phyloP scores from a whole-genome alignment of 53 echinoderm and acorn worm species.

The Antedon mediterranea region DNA sequence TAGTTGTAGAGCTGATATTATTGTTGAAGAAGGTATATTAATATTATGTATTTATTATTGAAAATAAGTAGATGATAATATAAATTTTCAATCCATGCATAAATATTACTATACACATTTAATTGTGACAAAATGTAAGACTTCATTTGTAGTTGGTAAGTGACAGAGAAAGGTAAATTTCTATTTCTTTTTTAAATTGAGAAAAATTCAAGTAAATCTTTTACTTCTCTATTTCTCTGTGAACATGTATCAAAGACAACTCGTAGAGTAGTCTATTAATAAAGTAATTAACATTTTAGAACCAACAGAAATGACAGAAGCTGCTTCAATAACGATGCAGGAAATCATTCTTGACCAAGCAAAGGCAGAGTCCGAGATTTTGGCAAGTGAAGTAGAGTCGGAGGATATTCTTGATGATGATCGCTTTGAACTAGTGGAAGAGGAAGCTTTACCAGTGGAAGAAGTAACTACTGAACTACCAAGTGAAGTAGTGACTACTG shows the following conservation, averaged over 20 bases:
- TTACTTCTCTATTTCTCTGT: too few relatives aligned
- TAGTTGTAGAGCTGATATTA: conserved; percentile 82
- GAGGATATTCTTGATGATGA: conserved; percentile 32
- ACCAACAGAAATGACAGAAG: conserved; percentile 25
- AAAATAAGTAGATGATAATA: too few relatives aligned
- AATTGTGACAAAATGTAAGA: too few relatives aligned
- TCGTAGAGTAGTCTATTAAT: not conserved
- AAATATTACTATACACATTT: too few relatives aligned
- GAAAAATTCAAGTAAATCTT: too few relatives aligned
- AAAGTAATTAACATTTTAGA: not conserved
- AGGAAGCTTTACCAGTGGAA: conserved; percentile 9
- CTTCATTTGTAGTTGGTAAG: too few relatives aligned
- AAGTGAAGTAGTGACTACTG: conserved; percentile 2
- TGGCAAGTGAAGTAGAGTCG: not conserved
- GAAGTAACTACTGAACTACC: conserved; percentile 11
- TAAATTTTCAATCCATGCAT: too few relatives aligned
- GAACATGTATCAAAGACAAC: too few relatives aligned
- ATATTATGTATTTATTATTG: not conserved
- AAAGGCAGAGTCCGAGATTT: not conserved
- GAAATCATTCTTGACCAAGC: conserved; percentile 15
- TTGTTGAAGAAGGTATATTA: conserved; percentile 68
- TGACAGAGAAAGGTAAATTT: too few relatives aligned
- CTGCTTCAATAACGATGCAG: conserved; percentile 74
- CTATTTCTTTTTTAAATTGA: too few relatives aligned
- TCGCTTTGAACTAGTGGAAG: conserved; percentile 27